Base-by-base conservation (phyloP, 2,888 invertebrate species). In the Catocala fraxini region DNA sequence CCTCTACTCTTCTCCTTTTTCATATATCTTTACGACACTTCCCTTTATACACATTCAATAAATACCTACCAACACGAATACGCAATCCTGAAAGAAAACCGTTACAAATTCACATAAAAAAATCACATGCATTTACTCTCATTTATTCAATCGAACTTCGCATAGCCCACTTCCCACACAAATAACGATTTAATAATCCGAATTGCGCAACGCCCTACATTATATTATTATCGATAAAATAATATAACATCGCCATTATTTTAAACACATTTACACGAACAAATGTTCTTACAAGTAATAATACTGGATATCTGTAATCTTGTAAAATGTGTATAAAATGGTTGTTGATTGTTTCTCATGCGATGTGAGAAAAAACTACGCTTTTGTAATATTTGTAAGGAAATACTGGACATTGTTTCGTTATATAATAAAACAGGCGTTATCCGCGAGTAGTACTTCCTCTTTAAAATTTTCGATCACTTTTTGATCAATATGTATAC, bases 141-240 rank as follows among this genome's bases (percentile, higher is more conserved):
- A 52, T 48, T 63, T 39, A 46, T 59, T 42, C 4, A 51, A 56
- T 10, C 47, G 46, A 58, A 62, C 56, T 59, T 61, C 49, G 35
- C 51, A 15, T 57, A 56, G 46, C 59, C 74, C 51, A 55, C 49
- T 77, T 77, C 71, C 45, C 69, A 73, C 66, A 51, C 42, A 10
- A 51, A 58, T 25, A 5, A 33, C 51, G 56, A 71, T 63, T 47
- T 12, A 12, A 58, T 47, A 56, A 25, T 57, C 42, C 54, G n/a
- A n/a, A 41, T 77, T 77, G 73, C 58, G 51, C 55, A 76, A 66
- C 42, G 56, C 55, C 59, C 70, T 52, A 66, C 52, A 65, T 64
- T 48, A 60, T 56, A 34, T 12, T 47, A 65, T 62, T 64, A 64
- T 60, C 59, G 52, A 62, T 68, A 43, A 53, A 25, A 6, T 56